Evolutionary conservation across 2,888 invertebrate species (phyloP).

Genomic region (Pseudococcus longispinus): DNA sequence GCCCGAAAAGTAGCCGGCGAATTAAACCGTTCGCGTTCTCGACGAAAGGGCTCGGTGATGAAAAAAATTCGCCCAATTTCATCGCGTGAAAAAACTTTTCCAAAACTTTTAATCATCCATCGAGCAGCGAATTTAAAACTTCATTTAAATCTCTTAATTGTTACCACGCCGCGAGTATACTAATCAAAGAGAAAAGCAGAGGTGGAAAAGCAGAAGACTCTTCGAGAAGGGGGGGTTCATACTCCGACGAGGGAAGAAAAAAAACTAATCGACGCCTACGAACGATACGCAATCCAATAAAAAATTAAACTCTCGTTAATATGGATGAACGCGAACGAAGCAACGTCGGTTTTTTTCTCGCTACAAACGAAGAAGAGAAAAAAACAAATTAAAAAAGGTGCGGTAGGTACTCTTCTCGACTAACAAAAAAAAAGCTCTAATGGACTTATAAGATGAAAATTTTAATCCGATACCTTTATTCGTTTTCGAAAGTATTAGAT

Average conservation of each 20-base stretch:
- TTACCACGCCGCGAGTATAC: background rate
- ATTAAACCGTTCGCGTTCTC: background rate
- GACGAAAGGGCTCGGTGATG: background rate
- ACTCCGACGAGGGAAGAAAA: background rate
- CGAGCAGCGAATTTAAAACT: background rate
- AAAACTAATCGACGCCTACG: slow-evolving; percentile 1
- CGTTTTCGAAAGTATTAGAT: background rate
- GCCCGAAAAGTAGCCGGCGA: background rate
- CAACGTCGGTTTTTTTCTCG: background rate
- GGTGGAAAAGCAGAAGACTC: background rate
- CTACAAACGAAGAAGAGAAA: background rate
- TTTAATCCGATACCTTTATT: slow-evolving; percentile 20
- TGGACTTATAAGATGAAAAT: slow-evolving; percentile 28
- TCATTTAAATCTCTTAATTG: slow-evolving; percentile 9
- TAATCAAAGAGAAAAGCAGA: background rate
- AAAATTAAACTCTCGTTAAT: slow-evolving; percentile 19
- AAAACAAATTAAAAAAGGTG: background rate
- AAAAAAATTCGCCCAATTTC: background rate
- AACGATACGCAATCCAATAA: background rate
- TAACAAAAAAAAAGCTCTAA: background rate
- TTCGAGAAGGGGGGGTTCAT: background rate
- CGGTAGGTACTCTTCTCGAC: background rate
- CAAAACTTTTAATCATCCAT: background rate
- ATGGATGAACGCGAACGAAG: background rate
- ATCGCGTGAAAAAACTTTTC: background rate